A percentile compares a stretch with the other conserved stretches of the same genome.
Conservation (phyloP, 1,140 invertebrate genomes). For the Drosophila pandora region DNA sequence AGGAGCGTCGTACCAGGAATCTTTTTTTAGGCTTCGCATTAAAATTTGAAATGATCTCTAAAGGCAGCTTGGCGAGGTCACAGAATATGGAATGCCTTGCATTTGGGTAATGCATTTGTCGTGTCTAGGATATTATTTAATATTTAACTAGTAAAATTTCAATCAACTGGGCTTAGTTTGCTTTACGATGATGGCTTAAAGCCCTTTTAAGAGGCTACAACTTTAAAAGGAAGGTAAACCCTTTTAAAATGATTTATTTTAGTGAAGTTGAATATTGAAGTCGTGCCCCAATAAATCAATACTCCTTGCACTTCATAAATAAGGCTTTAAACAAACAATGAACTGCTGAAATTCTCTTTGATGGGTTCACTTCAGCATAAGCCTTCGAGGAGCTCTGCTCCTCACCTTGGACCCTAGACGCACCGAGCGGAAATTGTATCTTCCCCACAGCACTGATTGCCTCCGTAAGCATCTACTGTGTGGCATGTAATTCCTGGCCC, state of each 20-base stretch:
- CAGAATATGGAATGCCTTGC: slow-evolving; percentile 2
- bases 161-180: not conserved
- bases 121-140: not conserved
- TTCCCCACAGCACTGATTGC: slow-evolving; percentile 40
- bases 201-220: too few relatives aligned
- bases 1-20: slow-evolving; percentile 8
- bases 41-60: slow-evolving; percentile 37
- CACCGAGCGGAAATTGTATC: slow-evolving; percentile 44
- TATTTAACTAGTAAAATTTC: slow-evolving; percentile 8
- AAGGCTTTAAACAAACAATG: slow-evolving; percentile 27
- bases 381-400: slow-evolving; percentile 8
- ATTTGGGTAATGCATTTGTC: slow-evolving; percentile 23
- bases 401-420: slow-evolving; percentile 36
- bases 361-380: slow-evolving; percentile 10
- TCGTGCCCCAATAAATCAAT: not conserved
- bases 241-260: too few relatives aligned
- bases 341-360: slow-evolving; percentile 6
- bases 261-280: not conserved
- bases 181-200: not conserved
- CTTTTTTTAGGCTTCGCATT: slow-evolving; percentile 28
- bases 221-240: too few relatives aligned
- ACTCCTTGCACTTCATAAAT: slow-evolving; percentile 20
- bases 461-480: not conserved
- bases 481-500: slow-evolving; percentile 25
- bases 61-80: slow-evolving; percentile 20